A percentile compares a stretch with the other conserved stretches of the same genome.
phyloP scores from a whole-genome alignment of 2,888 invertebrate genomes.

The Drosophila pseudotakahashii region DNA sequence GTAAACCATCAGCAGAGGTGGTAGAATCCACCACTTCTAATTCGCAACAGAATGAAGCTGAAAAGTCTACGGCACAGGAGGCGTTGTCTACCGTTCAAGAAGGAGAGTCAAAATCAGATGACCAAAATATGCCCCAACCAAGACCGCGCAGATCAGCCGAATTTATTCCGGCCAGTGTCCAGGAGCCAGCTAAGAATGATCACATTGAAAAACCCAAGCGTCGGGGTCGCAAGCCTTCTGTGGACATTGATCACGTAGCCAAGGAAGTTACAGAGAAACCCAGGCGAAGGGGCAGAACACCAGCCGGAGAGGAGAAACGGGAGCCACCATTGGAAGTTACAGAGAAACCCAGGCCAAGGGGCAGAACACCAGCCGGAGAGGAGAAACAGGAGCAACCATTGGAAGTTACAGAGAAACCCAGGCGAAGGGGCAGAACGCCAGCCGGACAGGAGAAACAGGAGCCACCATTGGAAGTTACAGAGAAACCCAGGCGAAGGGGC shows the following conservation, averaged over 20 bases:
- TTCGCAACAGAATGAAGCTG: not conserved
- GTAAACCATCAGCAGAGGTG: constrained; percentile 8
- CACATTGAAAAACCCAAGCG: constrained; percentile 31
- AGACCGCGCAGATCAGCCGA: constrained; percentile 7
- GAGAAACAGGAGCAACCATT: no score
- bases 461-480: no score
- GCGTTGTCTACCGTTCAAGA: not conserved
- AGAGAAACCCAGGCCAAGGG: no score
- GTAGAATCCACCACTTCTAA: not conserved
- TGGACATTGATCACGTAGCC: constrained; percentile 7
- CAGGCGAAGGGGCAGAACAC: constrained; percentile 17
- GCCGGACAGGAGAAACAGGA: constrained; percentile 6
- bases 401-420: not conserved
- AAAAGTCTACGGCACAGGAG: not conserved
- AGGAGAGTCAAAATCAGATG: not conserved
- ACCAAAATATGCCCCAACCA: not conserved
- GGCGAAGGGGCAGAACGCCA: constrained; percentile 20
- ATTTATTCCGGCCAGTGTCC: not conserved
- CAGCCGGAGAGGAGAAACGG: constrained; percentile 8
- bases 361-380: no score
- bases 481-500: no score
- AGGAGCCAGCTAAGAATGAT: constrained; percentile 1
- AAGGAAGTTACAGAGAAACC: not conserved
- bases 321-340: no score
- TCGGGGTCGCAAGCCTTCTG: constrained; percentile 35